Evolutionary conservation across 2,113 vertebrate species (phyloP).

Genomic region (Istiophorus platypterus): DNA sequence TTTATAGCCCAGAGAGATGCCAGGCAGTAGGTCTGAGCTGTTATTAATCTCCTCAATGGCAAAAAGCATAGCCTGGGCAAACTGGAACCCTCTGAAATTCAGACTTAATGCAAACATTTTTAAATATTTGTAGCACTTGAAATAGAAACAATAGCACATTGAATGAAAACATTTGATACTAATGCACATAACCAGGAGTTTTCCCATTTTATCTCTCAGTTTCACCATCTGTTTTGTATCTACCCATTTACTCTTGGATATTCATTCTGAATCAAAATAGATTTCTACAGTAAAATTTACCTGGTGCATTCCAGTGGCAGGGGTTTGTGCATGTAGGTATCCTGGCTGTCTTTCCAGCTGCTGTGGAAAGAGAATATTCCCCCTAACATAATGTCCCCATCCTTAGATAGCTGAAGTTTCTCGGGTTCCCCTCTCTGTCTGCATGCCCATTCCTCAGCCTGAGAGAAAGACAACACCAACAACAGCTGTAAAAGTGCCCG

Average conservation of each 20-base stretch:
- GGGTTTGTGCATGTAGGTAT: conserved; percentile 67
- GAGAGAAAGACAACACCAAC: conserved; percentile 53
- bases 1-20: conserved; percentile 78
- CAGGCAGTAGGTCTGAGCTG: conserved; percentile 77
- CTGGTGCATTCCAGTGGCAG: conserved; percentile 74
- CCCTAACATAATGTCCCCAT: conserved; percentile 78
- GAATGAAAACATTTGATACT: not conserved
- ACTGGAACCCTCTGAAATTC: conserved; percentile 80
- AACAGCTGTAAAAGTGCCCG: conserved; percentile 69
- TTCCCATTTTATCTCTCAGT: not conserved
- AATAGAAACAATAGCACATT: not conserved
- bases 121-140: not conserved
- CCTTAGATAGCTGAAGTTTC: conserved; percentile 59
- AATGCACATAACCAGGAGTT: accelerated
- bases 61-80: conserved; percentile 80
- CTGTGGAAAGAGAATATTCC: conserved; percentile 80
- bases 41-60: conserved; percentile 84
- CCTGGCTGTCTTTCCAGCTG: conserved; percentile 63
- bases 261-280: not conserved
- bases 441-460: conserved; percentile 62
- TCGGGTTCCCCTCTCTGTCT: conserved; percentile 62
- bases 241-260: not conserved
- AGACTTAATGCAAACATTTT: conserved; percentile 56
- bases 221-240: not conserved
- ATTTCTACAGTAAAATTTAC: conserved; percentile 51